Conservation (phyloP, 2,888 invertebrate species). For the Ischnus inquisitorius region DNA sequence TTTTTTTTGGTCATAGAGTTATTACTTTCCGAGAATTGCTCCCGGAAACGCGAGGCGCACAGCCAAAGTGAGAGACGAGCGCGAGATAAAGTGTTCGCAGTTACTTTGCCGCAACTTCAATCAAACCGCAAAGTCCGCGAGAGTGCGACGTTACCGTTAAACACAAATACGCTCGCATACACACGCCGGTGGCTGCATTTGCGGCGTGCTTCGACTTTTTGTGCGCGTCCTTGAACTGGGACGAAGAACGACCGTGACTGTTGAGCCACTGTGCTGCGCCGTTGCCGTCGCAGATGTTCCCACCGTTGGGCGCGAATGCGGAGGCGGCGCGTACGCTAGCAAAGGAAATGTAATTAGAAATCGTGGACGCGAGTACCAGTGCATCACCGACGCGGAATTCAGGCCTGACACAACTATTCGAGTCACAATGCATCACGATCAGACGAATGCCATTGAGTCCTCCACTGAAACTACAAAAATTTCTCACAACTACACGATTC, state of each 20-base stretch:
- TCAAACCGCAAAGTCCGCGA: constrained; percentile 38
- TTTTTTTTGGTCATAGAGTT: constrained; percentile 1
- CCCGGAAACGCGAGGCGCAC: constrained; percentile 4
- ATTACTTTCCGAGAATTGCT: constrained; percentile 29
- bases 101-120: constrained; percentile 42
- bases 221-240: constrained; percentile 76
- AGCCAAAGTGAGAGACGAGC: constrained; percentile 33
- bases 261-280: constrained; percentile 10
- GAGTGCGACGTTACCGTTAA: constrained; percentile 59
- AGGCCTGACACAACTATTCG: not conserved
- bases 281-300: constrained; percentile 51
- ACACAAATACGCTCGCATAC: not conserved
- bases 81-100: not conserved
- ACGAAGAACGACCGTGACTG: constrained; percentile 65
- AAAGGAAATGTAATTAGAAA: constrained; percentile 52
- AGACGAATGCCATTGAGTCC: not conserved
- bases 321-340: constrained; percentile 22
- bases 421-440: not conserved
- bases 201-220: constrained; percentile 75
- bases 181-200: constrained; percentile 40
- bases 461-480: not conserved
- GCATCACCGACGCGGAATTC: constrained; percentile 20
- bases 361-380: constrained; percentile 34
- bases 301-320: not conserved
- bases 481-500: not conserved